These are phyloP conservation scores for Papilio gigon DNA, from an alignment of 2,888 invertebrate genomes.

Conservation along the genomic window DNA sequence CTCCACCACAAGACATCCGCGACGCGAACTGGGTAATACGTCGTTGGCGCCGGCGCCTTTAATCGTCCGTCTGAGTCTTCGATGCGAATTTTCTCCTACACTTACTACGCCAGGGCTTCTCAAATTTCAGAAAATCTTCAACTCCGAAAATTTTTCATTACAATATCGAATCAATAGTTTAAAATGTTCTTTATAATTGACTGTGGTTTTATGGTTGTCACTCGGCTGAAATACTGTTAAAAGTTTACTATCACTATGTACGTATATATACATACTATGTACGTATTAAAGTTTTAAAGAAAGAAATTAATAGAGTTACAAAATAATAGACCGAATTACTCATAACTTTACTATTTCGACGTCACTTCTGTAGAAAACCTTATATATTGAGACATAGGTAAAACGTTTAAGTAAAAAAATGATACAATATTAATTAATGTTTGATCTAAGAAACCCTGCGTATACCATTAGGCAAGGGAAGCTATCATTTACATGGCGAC, in stretches of 20 bases:
- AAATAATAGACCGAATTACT: too few species aligned
- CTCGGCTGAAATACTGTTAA: too few species aligned
- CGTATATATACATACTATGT: too few species aligned
- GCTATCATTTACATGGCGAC: constrained; percentile 78
- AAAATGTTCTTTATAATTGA: too few species aligned
- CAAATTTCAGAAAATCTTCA: constrained; percentile 12
- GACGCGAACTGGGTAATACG: constrained; percentile 64
- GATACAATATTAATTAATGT: not conserved
- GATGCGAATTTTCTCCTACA: constrained; percentile 73
- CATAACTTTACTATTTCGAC: too few species aligned
- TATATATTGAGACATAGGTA: not conserved
- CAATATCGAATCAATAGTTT: not conserved
- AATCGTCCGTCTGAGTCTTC: constrained; percentile 74
- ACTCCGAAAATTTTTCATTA: not conserved
- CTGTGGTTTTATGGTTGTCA: too few species aligned
- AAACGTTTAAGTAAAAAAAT: not conserved
- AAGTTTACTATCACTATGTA: too few species aligned
- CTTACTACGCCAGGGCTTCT: constrained; percentile 43
- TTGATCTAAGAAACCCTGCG: constrained; percentile 26
- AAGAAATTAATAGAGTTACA: too few species aligned
- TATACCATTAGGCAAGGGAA: constrained; percentile 67
- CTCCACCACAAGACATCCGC: constrained; percentile 63
- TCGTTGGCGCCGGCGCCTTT: constrained; percentile 68
- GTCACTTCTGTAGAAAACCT: not conserved
- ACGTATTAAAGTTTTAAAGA: too few species aligned